A percentile compares a stretch with the other conserved stretches of the same genome.
Conservation (phyloP, 2,797 vertebrate species). For the Lycodopsis pacificus region DNA sequence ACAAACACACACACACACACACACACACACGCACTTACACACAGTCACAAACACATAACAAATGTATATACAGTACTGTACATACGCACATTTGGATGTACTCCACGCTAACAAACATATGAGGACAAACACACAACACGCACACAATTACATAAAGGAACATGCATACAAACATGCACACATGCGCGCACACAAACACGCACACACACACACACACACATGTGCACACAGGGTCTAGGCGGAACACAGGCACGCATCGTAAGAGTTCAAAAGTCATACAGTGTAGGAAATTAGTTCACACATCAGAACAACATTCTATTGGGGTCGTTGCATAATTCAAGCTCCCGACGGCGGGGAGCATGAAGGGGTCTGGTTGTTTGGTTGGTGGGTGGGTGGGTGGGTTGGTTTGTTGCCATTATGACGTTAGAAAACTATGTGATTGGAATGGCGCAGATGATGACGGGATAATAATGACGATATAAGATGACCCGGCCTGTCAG, state of each 20-base stretch:
- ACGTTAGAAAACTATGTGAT: slow-evolving; percentile 66
- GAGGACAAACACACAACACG: slow-evolving; percentile 57
- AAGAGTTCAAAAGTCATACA: slow-evolving; percentile 83
- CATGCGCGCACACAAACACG: slow-evolving; percentile 37
- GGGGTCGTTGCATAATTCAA: slow-evolving; percentile 89
- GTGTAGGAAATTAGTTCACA: slow-evolving; percentile 85
- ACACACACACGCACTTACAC: neutral
- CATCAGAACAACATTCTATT: slow-evolving; percentile 88
- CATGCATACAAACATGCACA: slow-evolving; percentile 63
- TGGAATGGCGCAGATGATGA: slow-evolving; percentile 63
- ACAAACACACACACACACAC: slow-evolving; percentile 24
- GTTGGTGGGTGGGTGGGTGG: slow-evolving; percentile 39
- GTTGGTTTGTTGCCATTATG: slow-evolving; percentile 65
- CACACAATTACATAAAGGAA: slow-evolving; percentile 63
- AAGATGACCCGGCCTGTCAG: slow-evolving; percentile 72
- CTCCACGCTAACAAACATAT: slow-evolving; percentile 63
- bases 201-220: slow-evolving; percentile 19
- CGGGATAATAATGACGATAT: slow-evolving; percentile 64
- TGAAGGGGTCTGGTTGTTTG: slow-evolving; percentile 83
- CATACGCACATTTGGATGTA: slow-evolving; percentile 57
- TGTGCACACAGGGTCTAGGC: slow-evolving; percentile 73
- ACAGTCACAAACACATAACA: slow-evolving; percentile 57
- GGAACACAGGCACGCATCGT: slow-evolving; percentile 78
- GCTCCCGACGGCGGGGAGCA: slow-evolving; percentile 81
- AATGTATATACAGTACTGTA: slow-evolving; percentile 52